These are phyloP conservation scores for Strigops habroptila DNA, from an alignment of 2,113 vertebrate genomes.

Conservation along the genomic window DNA sequence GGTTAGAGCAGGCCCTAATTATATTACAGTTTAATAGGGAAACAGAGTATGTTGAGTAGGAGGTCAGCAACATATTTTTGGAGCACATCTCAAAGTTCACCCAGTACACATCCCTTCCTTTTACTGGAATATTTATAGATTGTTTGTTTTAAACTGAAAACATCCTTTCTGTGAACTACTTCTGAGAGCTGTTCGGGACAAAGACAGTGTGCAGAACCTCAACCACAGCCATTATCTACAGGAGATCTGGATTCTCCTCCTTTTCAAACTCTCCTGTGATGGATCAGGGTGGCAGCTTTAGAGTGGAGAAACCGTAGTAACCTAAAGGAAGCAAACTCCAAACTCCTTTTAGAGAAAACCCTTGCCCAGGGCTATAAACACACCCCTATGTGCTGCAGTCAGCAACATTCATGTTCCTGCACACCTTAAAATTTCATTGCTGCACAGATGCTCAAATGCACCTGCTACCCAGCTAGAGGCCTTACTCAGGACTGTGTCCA, in stretches of 20 bases:
- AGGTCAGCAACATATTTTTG: constrained; percentile 55
- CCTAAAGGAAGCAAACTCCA: not conserved
- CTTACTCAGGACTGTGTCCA: not conserved
- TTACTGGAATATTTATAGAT: constrained; percentile 47
- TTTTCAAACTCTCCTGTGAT: not conserved
- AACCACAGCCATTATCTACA: not conserved
- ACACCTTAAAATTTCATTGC: not conserved
- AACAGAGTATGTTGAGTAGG: constrained; percentile 31
- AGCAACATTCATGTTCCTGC: not conserved
- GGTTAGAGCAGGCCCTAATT: constrained; percentile 53
- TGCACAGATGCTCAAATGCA: not conserved
- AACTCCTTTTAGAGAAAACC: not conserved
- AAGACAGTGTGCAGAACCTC: not conserved
- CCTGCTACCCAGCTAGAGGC: not conserved
- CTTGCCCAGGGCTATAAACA: not conserved
- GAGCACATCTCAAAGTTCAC: constrained; percentile 35
- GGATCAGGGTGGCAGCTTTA: not conserved
- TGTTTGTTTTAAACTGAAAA: constrained; percentile 26
- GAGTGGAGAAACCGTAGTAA: not conserved
- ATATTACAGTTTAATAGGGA: constrained; percentile 54
- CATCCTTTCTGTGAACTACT: not conserved
- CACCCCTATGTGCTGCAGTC: accelerated
- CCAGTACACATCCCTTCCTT: not conserved
- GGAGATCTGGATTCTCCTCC: not conserved
- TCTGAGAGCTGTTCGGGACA: not conserved